These are phyloP conservation scores for Acanthoscelides obtectus DNA, from an alignment of 2,888 invertebrate species.

Conservation along the genomic window DNA sequence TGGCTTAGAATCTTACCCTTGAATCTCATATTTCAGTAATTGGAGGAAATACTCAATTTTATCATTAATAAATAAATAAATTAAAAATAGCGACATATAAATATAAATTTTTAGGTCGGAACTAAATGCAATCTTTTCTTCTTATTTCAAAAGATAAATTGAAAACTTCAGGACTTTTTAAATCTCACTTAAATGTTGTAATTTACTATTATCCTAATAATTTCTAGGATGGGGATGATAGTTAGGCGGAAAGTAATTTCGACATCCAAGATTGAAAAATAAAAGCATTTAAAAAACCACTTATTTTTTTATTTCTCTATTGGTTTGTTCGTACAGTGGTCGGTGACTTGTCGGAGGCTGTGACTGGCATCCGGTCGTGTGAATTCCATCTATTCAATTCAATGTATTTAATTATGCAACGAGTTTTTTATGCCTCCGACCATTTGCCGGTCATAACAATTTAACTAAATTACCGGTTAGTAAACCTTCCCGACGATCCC, in stretches of 20 bases:
- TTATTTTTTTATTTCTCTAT: no score
- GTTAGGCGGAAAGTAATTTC: no score
- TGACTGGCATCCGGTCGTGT: no score
- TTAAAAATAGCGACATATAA: conserved; percentile 49
- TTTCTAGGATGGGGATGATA: no score
- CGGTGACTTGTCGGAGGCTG: no score
- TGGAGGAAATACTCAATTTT: conserved; percentile 21
- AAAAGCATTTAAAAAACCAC: no score
- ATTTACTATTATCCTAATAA: conserved; percentile 48
- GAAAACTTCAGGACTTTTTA: conserved; percentile 46
- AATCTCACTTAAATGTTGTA: conserved; percentile 50
- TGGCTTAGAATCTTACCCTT: conserved; percentile 61
- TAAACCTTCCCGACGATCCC: not conserved
- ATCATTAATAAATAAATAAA: conserved; percentile 21
- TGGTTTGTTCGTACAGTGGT: no score
- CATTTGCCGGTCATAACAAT: not conserved
- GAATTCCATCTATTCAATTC: no score
- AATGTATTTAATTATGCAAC: no score
- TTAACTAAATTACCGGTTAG: not conserved
- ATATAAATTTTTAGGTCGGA: conserved; percentile 50
- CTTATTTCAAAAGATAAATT: conserved; percentile 47
- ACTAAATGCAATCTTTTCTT: conserved; percentile 51
- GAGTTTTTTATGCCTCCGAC: no score
- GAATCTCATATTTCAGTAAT: conserved; percentile 54
- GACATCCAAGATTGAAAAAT: no score